A percentile compares a stretch with the other conserved stretches of the same genome.
phyloP scores from a whole-genome alignment of 2,113 vertebrate species.

The Dipodomys spectabilis region DNA sequence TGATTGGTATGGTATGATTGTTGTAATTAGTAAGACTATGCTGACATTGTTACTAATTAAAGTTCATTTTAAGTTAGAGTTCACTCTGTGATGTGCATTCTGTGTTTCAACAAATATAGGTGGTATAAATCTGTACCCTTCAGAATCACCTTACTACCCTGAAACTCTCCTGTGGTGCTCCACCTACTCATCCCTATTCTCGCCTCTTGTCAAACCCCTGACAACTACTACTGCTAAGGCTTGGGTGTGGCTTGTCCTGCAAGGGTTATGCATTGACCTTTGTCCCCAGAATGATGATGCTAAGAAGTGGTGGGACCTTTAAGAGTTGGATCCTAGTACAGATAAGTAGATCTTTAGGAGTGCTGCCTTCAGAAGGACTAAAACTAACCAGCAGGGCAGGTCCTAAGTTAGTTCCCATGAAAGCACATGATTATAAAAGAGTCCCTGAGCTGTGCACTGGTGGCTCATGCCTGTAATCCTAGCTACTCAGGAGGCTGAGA shows the following conservation, averaged over 20 bases:
- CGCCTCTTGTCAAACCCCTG: not conserved
- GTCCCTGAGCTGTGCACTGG: no score
- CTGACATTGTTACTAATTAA: not conserved
- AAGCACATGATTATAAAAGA: not conserved
- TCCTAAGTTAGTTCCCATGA: not conserved
- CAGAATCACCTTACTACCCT: not conserved
- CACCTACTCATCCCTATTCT: not conserved
- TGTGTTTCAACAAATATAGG: not conserved
- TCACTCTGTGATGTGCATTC: not conserved
- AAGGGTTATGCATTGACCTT: not conserved
- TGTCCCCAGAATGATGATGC: not conserved
- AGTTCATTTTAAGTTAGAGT: not conserved
- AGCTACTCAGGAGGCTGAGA: no score
- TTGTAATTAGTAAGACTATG: not conserved
- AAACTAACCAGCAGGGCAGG: not conserved
- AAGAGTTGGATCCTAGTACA: not conserved
- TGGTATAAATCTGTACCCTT: not conserved
- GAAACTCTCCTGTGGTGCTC: not conserved
- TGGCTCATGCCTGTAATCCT: no score
- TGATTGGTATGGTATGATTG: not conserved
- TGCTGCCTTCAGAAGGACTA: not conserved
- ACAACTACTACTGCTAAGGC: not conserved
- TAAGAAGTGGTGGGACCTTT: not conserved
- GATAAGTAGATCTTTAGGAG: not conserved
- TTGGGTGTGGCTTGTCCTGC: not conserved